phyloP scores from a whole-genome alignment of 2,797 vertebrate genomes.

The Clarias pachynema region DNA sequence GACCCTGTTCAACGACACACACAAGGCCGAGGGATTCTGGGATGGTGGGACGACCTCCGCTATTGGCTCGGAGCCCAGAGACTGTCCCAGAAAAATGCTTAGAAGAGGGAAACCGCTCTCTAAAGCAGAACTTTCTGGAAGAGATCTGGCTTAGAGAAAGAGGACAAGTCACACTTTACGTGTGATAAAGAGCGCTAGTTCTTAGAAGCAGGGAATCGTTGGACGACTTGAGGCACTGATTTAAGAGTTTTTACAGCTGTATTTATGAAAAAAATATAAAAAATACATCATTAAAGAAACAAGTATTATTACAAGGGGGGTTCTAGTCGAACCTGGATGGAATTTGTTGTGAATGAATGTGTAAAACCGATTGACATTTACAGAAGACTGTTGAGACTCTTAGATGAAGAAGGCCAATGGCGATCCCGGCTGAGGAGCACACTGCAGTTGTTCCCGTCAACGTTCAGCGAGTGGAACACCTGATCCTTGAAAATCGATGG shows the following conservation, averaged over 20 bases:
- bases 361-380: no score
- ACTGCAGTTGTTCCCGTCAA: no score
- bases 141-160: neutral
- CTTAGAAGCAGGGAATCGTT: neutral
- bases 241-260: neutral
- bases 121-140: slow-evolving; percentile 25
- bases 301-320: neutral
- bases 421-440: no score
- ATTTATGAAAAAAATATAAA: slow-evolving; percentile 1
- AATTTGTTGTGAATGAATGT: no score
- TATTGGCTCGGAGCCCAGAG: slow-evolving; percentile 50
- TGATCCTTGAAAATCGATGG: no score
- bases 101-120: neutral
- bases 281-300: neutral
- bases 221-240: neutral
- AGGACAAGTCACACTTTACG: neutral
- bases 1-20: slow-evolving; percentile 16
- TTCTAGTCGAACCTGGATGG: no score
- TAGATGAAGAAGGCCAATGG: no score
- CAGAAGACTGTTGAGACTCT: no score
- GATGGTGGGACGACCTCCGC: slow-evolving; percentile 7
- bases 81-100: slow-evolving; percentile 8
- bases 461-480: no score
- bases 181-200: neutral
- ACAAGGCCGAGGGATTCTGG: slow-evolving; percentile 9